These are phyloP conservation scores for Styela plicata DNA, from an alignment of 23 tunicate genomes.

Conservation along the genomic window DNA sequence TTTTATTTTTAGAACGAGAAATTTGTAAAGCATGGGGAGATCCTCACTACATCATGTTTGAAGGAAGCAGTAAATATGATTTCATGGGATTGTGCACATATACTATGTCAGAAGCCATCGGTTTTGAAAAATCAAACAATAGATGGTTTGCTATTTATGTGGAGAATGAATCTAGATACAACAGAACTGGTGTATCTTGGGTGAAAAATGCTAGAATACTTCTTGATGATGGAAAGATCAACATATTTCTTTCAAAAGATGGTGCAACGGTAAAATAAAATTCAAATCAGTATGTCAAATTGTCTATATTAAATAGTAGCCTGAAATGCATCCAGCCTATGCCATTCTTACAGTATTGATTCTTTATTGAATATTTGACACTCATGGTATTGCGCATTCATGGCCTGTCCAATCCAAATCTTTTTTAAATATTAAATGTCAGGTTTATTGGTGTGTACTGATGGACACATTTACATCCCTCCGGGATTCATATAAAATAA, in stretches of 20 bases:
- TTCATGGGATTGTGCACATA: constrained; percentile 73
- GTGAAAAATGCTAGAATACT: constrained; percentile 8
- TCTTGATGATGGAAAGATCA: background rate
- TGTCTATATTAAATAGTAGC: no score
- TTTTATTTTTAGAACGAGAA: constrained; percentile 35
- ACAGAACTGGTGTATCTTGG: constrained; percentile 10
- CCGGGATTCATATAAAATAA: no score
- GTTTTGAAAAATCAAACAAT: constrained; percentile 44
- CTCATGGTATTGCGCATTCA: no score
- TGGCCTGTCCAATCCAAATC: no score
- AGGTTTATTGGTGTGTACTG: no score
- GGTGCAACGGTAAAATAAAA: constrained; percentile 1
- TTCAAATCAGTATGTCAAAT: no score
- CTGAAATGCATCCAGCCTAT: no score
- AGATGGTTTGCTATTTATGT: constrained; percentile 31
- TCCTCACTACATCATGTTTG: constrained; percentile 80
- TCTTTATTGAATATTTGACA: no score
- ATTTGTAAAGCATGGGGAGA: constrained; percentile 75
- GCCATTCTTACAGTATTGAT: no score
- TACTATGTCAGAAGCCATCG: constrained; percentile 40
- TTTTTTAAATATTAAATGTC: no score
- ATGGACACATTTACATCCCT: no score
- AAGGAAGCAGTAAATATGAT: constrained; percentile 51
- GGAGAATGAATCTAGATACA: background rate
- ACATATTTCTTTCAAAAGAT: constrained; percentile 5